These are phyloP conservation scores for Pollimyrus isidori DNA, from an alignment of 2,113 vertebrate species.

Conservation along the genomic window DNA sequence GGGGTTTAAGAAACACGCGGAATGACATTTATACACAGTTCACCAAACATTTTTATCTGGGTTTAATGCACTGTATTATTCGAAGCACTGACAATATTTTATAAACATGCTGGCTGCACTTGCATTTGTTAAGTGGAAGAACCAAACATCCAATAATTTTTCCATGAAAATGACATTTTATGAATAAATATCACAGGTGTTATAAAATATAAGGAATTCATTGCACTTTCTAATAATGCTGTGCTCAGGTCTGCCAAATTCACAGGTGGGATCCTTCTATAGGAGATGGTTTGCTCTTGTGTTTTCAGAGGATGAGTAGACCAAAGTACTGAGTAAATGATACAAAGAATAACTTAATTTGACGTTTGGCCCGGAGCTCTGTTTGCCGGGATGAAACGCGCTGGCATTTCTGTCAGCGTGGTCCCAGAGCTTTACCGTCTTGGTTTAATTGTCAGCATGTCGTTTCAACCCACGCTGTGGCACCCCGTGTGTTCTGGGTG, in stretches of 20 bases:
- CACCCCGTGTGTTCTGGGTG: not conserved
- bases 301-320: not conserved
- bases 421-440: not conserved
- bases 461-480: not conserved
- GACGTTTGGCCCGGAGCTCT: not conserved
- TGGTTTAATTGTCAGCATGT: not conserved
- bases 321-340: not conserved
- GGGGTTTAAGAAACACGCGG: not conserved
- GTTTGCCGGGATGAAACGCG: not conserved
- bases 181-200: not conserved
- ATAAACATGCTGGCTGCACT: not conserved
- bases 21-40: not conserved
- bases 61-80: not conserved
- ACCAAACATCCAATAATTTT: conserved; percentile 2
- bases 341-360: not conserved
- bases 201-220: not conserved
- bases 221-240: not conserved
- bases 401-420: not conserved
- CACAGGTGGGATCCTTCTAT: not conserved
- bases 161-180: conserved; percentile 10
- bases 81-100: not conserved
- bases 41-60: not conserved
- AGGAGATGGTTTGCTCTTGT: not conserved
- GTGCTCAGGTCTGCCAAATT: not conserved
- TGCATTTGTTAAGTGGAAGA: not conserved